Conservation (phyloP, 2,888 invertebrate species). For the Acanthosepion esculentum region DNA sequence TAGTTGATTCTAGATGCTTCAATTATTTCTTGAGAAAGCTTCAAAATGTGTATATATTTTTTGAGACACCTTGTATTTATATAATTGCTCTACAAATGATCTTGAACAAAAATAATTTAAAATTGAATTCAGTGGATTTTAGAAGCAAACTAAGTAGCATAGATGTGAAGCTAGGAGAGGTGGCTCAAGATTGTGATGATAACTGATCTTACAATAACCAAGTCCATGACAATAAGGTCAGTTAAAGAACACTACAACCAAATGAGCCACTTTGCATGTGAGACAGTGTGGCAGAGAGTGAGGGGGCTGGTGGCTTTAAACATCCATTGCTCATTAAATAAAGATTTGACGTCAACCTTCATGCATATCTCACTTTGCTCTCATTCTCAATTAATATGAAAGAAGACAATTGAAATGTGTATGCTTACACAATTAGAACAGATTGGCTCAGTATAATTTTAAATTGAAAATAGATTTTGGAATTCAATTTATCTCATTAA, state of each 20-base stretch:
- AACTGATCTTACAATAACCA: neutral
- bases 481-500: slow-evolving; percentile 13
- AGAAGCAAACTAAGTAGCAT: neutral
- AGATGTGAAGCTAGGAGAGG: neutral
- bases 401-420: neutral
- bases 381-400: neutral
- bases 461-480: neutral
- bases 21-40: too few relatives aligned
- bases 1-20: too few relatives aligned
- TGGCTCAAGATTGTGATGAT: neutral
- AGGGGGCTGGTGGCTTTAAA: neutral
- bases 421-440: neutral
- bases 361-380: neutral
- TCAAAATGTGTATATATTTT: too few relatives aligned
- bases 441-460: neutral
- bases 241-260: neutral
- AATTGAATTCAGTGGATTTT: neutral
- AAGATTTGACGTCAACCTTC: neutral
- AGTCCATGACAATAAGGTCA: neutral
- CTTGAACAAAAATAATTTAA: neutral
- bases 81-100: neutral
- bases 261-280: neutral
- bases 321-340: neutral
- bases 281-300: neutral
- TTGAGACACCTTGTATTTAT: too few relatives aligned